These are phyloP conservation scores for Orthochromis malagaraziensis DNA, from an alignment of 2,113 vertebrate species.

Conservation along the genomic window DNA sequence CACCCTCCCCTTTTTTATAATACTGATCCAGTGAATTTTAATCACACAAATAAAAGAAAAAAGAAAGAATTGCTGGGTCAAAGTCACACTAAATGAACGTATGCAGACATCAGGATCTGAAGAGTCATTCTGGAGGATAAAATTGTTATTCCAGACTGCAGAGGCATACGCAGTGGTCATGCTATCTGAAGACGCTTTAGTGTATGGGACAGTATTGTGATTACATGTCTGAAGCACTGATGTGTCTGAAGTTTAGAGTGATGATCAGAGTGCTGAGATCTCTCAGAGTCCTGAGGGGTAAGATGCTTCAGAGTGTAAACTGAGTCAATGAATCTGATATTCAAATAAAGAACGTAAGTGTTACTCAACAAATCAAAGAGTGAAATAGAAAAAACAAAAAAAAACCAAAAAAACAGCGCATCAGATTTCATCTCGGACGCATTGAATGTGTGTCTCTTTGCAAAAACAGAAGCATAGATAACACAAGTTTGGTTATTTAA, in stretches of 20 bases:
- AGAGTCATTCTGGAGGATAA: background rate
- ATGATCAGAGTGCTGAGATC: conserved; percentile 6
- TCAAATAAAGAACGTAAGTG: background rate
- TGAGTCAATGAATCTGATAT: background rate
- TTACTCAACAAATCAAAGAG: background rate
- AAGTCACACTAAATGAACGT: background rate
- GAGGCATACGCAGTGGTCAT: background rate
- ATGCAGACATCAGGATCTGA: background rate
- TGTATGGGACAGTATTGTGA: background rate
- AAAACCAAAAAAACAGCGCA: background rate
- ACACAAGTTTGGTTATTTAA: conserved; percentile 15
- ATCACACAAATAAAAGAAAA: background rate
- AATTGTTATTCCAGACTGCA: background rate
- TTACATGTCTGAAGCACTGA: conserved; percentile 9
- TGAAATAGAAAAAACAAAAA: background rate
- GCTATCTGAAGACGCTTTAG: background rate
- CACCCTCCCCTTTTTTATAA: background rate
- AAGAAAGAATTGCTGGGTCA: background rate
- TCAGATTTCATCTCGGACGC: conserved; percentile 37
- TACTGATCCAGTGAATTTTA: background rate
- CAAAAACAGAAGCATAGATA: background rate
- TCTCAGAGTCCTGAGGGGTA: conserved; percentile 39
- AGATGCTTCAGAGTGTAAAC: conserved; percentile 27
- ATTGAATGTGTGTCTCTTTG: background rate
- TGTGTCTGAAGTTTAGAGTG: conserved; percentile 9